Percentiles rank a stretch among this genome's conserved stretches.
phyloP scores from a whole-genome alignment of 2,888 invertebrate species.

The Mellilla xanthometata region DNA sequence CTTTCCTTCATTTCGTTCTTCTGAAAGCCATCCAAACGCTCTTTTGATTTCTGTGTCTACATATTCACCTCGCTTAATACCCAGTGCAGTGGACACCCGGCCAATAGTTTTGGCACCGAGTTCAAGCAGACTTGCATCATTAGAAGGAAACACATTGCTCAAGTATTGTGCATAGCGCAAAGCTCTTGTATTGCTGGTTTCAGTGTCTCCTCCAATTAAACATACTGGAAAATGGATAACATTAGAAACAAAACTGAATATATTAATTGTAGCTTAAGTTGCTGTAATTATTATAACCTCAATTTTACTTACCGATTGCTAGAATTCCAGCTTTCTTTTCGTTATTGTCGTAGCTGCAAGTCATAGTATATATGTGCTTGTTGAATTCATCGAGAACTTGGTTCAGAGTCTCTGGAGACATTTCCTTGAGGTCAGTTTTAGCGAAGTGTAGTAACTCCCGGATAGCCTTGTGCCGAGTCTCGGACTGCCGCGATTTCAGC shows the following conservation, averaged over 20 bases:
- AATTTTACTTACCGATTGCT: slow-evolving; percentile 87
- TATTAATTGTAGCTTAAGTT: background rate
- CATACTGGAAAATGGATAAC: slow-evolving; percentile 85
- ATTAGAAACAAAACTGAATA: background rate
- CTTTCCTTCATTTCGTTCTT: slow-evolving; percentile 94
- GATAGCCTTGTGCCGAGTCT: slow-evolving; percentile 91
- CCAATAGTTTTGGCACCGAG: slow-evolving; percentile 97
- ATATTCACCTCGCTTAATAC: slow-evolving; percentile 96
- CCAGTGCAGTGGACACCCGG: slow-evolving; percentile 92
- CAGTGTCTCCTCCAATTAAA: slow-evolving; percentile 95
- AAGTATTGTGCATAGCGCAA: slow-evolving; percentile 96
- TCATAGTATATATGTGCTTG: slow-evolving; percentile 96
- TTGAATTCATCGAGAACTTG: slow-evolving; percentile 96
- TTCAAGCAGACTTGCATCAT: slow-evolving; percentile 95
- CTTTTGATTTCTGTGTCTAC: slow-evolving; percentile 97
- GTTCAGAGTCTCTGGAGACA: slow-evolving; percentile 92
- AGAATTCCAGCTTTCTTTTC: slow-evolving; percentile 97
- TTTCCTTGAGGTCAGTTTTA: slow-evolving; percentile 93
- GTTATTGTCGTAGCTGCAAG: slow-evolving; percentile 94
- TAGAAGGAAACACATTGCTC: slow-evolving; percentile 93
- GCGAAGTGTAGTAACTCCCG: slow-evolving; percentile 94
- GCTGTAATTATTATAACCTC: slow-evolving; percentile 31
- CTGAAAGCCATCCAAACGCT: slow-evolving; percentile 96
- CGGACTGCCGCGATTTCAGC: slow-evolving; percentile 93
- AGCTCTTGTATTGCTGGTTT: slow-evolving; percentile 93